Evolutionary conservation across 2,797 vertebrate species (phyloP), one percentile per base, ranked within the genome.

Genomic region (Cetoscarus ocellatus): DNA sequence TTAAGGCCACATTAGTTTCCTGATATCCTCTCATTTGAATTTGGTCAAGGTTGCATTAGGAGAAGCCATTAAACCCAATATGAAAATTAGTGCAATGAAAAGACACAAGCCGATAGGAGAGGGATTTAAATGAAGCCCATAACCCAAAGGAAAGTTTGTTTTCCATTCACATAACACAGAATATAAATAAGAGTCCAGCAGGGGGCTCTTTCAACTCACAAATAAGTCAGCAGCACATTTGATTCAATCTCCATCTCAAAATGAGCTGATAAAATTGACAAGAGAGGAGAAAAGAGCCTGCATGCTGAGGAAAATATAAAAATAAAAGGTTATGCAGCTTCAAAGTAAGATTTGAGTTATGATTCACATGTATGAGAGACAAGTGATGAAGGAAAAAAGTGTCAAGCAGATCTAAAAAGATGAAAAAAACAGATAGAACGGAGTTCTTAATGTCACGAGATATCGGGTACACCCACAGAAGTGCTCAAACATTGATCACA

Each of bases 171-270:
- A 66, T 65, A 48, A 14, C 43, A 79, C 40, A 58, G 36, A 75
- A 73, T 54, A 68, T 56, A 79, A 76, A 83, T 52, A 43, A 6
- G 65, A 11, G 48, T 84, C 90, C 92, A 93, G 86, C 85, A 93
- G 92, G 89, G 91, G 92, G 90, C 91, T 84, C 88, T 89, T 90
- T 90, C 48, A 75, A 78, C 88, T 84, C 89, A 93, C 88, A 86
- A 87, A 93, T 92, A 86, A 89, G 43, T 17, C n/a, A 54, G 60
- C 11, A 38, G 59, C 53, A 80, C 58, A 17, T 75, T 70, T 50
- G 63, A 75, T 49, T 76, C 56, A 71, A 38, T 27, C 64, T 48
- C 68, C 65, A 40, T 81, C 71, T 70, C 67, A 84, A 79, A 77
- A 18, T 78, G 68, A 70, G 38, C 60, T 54, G 69, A 79, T 61